phyloP scores from a whole-genome alignment of 2,797 vertebrate genomes.

The Pampus argenteus region DNA sequence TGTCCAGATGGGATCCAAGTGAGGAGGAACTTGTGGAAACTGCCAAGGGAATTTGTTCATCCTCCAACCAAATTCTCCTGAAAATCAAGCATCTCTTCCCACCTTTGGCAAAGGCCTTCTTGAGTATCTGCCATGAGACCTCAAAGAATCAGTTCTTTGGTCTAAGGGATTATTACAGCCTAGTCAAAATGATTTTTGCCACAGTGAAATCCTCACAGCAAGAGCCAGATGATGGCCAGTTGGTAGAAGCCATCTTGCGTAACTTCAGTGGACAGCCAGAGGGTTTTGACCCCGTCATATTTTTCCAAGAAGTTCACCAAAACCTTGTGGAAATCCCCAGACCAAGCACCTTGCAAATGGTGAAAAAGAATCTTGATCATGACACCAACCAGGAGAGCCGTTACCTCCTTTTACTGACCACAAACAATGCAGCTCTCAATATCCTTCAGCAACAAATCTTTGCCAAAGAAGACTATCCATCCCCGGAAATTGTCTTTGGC shows the following conservation, averaged over 20 bases:
- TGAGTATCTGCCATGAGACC: constrained; percentile 72
- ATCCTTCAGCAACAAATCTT: constrained; percentile 83
- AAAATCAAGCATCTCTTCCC: constrained; percentile 83
- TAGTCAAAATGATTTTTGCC: constrained; percentile 85
- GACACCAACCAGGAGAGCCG: constrained; percentile 73
- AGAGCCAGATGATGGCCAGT: constrained; percentile 70
- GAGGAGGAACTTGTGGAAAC: constrained; percentile 84
- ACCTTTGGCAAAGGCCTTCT: constrained; percentile 81
- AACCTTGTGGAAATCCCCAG: constrained; percentile 64
- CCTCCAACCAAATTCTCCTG: constrained; percentile 58
- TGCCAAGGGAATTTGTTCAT: constrained; percentile 86
- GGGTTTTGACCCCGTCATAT: constrained; percentile 72
- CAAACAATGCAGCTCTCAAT: constrained; percentile 86
- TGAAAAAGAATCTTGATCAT: constrained; percentile 78
- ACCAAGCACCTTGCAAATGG: constrained; percentile 83
- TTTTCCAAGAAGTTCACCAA: constrained; percentile 75
- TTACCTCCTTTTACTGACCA: constrained; percentile 87
- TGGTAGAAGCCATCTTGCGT: constrained; percentile 82
- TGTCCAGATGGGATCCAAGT: constrained; percentile 85
- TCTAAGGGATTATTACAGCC: constrained; percentile 87
- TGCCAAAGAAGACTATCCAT: constrained; percentile 56
- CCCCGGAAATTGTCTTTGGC: constrained; percentile 87
- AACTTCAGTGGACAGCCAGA: constrained; percentile 87
- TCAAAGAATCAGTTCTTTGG: constrained; percentile 86
- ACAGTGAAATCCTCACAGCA: constrained; percentile 64